These are phyloP conservation scores for Ophthalmolycus amberensis DNA, from an alignment of 2,113 vertebrate genomes.

Conservation along the genomic window DNA sequence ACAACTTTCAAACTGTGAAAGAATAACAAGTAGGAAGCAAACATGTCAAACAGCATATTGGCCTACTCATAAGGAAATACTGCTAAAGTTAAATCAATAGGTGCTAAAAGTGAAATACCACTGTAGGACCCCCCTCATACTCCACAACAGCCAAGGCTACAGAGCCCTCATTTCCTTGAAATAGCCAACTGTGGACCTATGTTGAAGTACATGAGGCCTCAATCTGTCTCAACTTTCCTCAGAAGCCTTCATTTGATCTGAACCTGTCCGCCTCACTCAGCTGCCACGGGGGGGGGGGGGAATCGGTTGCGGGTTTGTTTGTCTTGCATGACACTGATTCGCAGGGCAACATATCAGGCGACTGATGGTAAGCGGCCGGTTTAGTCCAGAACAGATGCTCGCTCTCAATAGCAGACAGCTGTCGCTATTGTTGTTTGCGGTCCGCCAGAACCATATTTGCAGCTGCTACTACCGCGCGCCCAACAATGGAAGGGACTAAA, in stretches of 20 bases:
- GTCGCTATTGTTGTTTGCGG: constrained; percentile 86
- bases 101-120: not conserved
- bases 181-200: constrained; percentile 31
- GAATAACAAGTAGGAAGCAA: not conserved
- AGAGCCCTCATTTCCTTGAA: constrained; percentile 25
- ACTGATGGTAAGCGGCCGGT: constrained; percentile 81
- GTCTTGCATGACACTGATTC: constrained; percentile 78
- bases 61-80: not conserved
- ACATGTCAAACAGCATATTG: too few species aligned
- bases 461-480: constrained; percentile 80
- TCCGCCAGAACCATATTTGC: constrained; percentile 82
- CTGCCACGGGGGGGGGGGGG: constrained; percentile 11
- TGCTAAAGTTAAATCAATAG: not conserved
- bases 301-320: constrained; percentile 66
- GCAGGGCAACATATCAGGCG: constrained; percentile 73
- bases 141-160: constrained; percentile 11
- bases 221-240: constrained; percentile 45
- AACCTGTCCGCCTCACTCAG: constrained; percentile 66
- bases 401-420: constrained; percentile 86
- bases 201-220: constrained; percentile 15
- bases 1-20: not conserved
- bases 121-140: not conserved
- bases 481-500: constrained; percentile 81
- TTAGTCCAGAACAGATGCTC: constrained; percentile 84
- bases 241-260: constrained; percentile 61